Conservation (phyloP, 2,888 invertebrate genomes). For the Archips xylosteana region DNA sequence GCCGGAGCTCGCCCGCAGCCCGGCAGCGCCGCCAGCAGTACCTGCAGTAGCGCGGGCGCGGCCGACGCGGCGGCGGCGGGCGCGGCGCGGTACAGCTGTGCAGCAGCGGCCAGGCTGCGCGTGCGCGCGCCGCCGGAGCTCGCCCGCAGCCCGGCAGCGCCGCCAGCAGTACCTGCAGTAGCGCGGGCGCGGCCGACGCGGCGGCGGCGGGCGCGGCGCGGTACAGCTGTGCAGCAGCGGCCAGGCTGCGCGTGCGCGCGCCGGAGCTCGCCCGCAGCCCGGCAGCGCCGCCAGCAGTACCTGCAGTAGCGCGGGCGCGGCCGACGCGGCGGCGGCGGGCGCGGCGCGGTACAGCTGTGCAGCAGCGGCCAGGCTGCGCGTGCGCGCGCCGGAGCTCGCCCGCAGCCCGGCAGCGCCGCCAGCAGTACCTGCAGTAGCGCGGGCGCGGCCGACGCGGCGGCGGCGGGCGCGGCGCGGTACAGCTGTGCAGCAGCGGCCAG, state of each 20-base stretch:
- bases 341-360: slow-evolving; percentile 73
- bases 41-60: slow-evolving; percentile 55
- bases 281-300: no score
- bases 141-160: no score
- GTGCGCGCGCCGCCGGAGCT: no score
- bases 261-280: no score
- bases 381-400: no score
- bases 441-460: slow-evolving; percentile 48
- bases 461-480: slow-evolving; percentile 69
- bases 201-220: slow-evolving; percentile 62
- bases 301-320: slow-evolving; percentile 54
- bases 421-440: slow-evolving; percentile 56
- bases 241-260: slow-evolving; percentile 69
- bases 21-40: no score
- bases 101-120: slow-evolving; percentile 72
- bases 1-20: no score
- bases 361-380: slow-evolving; percentile 72
- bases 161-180: slow-evolving; percentile 58
- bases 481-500: slow-evolving; percentile 72
- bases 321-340: slow-evolving; percentile 51
- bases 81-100: slow-evolving; percentile 72
- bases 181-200: slow-evolving; percentile 49
- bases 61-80: slow-evolving; percentile 51
- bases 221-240: slow-evolving; percentile 74
- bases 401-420: no score